phyloP scores from a whole-genome alignment of 2,113 vertebrate species.

The Paradisaea rubra region DNA sequence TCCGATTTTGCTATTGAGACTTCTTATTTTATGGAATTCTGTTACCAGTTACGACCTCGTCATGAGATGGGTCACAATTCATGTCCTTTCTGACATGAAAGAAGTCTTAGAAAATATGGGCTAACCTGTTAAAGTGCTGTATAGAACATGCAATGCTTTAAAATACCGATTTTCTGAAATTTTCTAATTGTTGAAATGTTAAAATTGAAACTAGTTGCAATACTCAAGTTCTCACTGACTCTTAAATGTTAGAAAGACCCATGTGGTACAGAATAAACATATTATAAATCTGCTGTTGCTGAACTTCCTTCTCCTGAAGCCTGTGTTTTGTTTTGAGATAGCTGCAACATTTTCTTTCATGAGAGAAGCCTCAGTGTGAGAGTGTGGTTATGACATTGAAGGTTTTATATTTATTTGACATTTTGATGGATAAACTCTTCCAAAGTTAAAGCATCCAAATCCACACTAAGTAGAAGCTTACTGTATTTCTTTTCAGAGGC shows the following conservation, averaged over 20 bases:
- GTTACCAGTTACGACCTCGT: neutral
- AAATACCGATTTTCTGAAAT: neutral
- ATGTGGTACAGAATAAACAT: neutral
- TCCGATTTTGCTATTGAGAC: neutral
- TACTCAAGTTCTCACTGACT: neutral
- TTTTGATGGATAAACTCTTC: neutral
- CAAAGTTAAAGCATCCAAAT: neutral
- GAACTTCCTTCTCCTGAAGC: neutral
- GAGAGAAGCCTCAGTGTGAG: neutral
- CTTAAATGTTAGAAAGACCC: neutral
- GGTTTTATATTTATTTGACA: neutral
- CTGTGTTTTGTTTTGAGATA: neutral
- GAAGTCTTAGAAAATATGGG: neutral
- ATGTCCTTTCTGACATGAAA: neutral
- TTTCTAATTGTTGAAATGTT: neutral
- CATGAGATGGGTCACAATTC: neutral
- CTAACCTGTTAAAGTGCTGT: neutral
- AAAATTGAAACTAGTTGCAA: neutral
- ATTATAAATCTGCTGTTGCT: neutral
- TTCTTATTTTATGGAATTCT: neutral
- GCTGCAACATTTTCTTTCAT: neutral
- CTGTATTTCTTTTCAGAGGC: neutral
- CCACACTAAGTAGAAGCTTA: neutral
- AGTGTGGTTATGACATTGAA: neutral
- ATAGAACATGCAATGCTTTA: neutral